Evolutionary conservation across 2,113 vertebrate species (phyloP).

Genomic region (Datnioides undecimradiatus): DNA sequence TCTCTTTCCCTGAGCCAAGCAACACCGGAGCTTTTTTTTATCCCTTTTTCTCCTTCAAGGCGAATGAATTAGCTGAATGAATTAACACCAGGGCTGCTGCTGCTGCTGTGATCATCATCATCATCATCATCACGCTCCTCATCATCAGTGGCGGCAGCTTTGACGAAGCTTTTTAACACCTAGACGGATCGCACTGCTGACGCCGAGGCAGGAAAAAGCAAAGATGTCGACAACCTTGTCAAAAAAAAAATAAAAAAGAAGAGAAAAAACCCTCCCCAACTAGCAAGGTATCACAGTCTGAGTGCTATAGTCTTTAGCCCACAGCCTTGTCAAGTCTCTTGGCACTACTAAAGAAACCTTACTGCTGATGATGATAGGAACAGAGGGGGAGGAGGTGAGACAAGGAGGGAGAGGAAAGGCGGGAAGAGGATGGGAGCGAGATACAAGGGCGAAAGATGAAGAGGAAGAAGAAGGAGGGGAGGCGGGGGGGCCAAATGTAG

Average conservation of each 20-base stretch:
- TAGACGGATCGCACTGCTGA: conserved; percentile 73
- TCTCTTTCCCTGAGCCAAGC: conserved; percentile 66
- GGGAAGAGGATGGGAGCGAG: conserved; percentile 21
- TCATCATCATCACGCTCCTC: conserved; percentile 69
- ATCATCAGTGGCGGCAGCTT: conserved; percentile 65
- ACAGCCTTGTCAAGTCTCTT: conserved; percentile 71
- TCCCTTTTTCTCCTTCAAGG: conserved; percentile 65
- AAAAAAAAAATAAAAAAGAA: conserved; percentile 44
- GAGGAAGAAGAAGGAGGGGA: background rate
- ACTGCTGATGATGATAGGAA: conserved; percentile 57
- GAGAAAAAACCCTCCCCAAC: conserved; percentile 10
- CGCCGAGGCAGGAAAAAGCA: conserved; percentile 70
- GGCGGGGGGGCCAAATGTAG: conserved; percentile 2
- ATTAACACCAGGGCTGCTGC: conserved; percentile 74
- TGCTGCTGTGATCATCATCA: conserved; percentile 73
- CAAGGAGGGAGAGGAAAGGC: conserved; percentile 7
- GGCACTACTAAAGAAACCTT: conserved; percentile 68
- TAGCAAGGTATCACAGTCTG: conserved; percentile 64
- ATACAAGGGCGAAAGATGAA: conserved; percentile 18
- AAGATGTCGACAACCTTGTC: conserved; percentile 72
- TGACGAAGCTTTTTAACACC: conserved; percentile 75
- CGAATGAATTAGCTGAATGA: conserved; percentile 76
- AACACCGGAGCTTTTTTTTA: conserved; percentile 53
- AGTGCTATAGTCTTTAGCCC: conserved; percentile 70
- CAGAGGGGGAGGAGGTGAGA: conserved; percentile 42